Conservation (phyloP, 2,797 vertebrate species). For the Acomys russatus region DNA sequence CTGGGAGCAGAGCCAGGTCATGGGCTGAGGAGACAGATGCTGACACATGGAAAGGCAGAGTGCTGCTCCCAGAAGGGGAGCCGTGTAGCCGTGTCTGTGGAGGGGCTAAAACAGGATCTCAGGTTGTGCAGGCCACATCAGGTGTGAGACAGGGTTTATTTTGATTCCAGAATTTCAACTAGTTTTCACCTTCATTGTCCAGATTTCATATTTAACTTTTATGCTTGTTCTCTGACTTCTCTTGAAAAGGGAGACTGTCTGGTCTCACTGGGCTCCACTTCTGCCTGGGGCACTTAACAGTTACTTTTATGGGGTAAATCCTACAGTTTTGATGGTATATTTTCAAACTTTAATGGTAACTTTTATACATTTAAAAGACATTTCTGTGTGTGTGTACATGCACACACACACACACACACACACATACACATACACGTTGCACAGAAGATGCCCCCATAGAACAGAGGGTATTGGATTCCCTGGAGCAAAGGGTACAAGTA, state of each 20-base stretch:
- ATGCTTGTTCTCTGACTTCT: background rate
- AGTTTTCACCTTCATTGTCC: background rate
- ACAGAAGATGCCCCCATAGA: background rate
- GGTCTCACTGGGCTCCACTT: background rate
- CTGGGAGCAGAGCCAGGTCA: background rate
- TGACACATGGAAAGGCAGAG: background rate
- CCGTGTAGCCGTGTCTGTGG: background rate
- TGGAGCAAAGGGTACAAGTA: background rate
- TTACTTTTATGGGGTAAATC: conserved; percentile 5
- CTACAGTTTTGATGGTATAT: background rate
- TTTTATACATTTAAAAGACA: background rate
- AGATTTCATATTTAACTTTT: background rate
- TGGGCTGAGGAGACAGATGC: background rate
- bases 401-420: too few relatives aligned
- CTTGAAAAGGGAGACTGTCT: background rate
- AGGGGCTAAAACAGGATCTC: background rate
- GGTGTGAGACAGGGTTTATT: background rate
- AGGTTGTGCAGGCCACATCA: background rate
- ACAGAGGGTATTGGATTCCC: background rate
- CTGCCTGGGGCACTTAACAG: background rate
- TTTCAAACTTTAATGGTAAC: background rate
- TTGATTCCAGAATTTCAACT: conserved; percentile 16
- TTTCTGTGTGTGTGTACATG: background rate
- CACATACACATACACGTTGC: background rate
- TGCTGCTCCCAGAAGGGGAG: background rate